These are phyloP conservation scores for Apoderus coryli DNA, from an alignment of 2,888 invertebrate species.

Conservation along the genomic window DNA sequence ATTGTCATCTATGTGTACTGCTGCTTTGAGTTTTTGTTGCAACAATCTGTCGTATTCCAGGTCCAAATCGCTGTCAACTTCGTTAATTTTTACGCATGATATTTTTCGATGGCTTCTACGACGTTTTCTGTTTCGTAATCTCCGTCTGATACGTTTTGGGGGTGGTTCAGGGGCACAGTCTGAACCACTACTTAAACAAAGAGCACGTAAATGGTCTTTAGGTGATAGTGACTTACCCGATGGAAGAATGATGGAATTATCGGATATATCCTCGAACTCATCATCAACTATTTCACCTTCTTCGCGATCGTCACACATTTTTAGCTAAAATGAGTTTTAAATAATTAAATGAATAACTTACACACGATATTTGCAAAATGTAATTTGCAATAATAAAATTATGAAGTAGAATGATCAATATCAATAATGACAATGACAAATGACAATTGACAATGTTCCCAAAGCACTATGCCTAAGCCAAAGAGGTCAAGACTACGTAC, in stretches of 20 bases:
- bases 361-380: no score
- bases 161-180: slow-evolving; percentile 14
- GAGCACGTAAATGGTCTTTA: slow-evolving; percentile 30
- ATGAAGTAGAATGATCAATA: no score
- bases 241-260: slow-evolving; percentile 28
- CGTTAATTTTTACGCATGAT: no score
- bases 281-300: slow-evolving; percentile 34
- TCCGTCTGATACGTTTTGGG: neutral
- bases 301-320: slow-evolving; percentile 22
- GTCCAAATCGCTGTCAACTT: slow-evolving; percentile 7
- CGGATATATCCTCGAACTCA: slow-evolving; percentile 31
- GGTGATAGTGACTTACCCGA: slow-evolving; percentile 30
- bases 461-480: no score
- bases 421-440: neutral
- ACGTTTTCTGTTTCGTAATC: slow-evolving; percentile 7
- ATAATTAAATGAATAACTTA: no score
- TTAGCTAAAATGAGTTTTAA: neutral
- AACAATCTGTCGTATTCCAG: slow-evolving; percentile 17
- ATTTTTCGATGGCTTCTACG: slow-evolving; percentile 10
- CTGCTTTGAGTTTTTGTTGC: slow-evolving; percentile 37
- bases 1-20: slow-evolving; percentile 32
- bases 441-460: no score
- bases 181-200: slow-evolving; percentile 33
- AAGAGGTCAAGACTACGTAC: no score
- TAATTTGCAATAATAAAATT: no score